Evolutionary conservation across 2,797 vertebrate species (phyloP), one percentile per base, ranked within the genome.

Genomic region (Danio kyathit): DNA sequence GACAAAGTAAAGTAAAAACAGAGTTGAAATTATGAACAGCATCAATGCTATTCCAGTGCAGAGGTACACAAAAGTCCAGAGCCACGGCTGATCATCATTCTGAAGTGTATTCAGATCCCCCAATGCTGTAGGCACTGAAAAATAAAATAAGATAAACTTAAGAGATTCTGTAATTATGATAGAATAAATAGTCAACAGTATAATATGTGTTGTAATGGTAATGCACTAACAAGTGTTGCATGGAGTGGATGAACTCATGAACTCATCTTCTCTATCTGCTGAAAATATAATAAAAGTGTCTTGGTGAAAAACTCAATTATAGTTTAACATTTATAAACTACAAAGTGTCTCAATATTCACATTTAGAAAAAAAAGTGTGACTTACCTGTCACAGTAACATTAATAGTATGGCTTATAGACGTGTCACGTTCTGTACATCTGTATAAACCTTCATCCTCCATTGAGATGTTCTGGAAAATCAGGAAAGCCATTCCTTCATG

Each of bases 381-480:
- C 66, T 86, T 82, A 86, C 88, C 73, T 76, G 51, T 83, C 12
- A 88, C 86, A 19, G 21, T 83, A 5, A 88, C 82, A 2, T 52
- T 82, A 21, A 88, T 80, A 17, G 10, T 0, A 79, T 88, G 88
- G 40, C 85, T 13, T 9, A 81, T 0, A 76, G 10, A 8, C 6
- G 0, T 9, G 0, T 11, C n/a, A 0, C 4, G 0, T 56, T 43
- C 9, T 12, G 8, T 8, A 77, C 88, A 88, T 69, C 88, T 83
- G 83, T 88, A 88, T 14, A 69, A 38, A n/a, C 88, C 86, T 19
- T 64, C 5, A 59, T 88, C 83, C 7, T 76, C 38, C 54, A 41
- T 21, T 19, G 76, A 71, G 48, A 84, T 11, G 5, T 60, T 77
- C 19, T 12, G 4, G 60, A 88, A 86, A 12, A 21, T 38, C 48